Percentiles rank a stretch among this genome's conserved stretches.
Evolutionary conservation across 2,888 invertebrate genomes (phyloP).

Genomic region (Dryocosmus kuriphilus): DNA sequence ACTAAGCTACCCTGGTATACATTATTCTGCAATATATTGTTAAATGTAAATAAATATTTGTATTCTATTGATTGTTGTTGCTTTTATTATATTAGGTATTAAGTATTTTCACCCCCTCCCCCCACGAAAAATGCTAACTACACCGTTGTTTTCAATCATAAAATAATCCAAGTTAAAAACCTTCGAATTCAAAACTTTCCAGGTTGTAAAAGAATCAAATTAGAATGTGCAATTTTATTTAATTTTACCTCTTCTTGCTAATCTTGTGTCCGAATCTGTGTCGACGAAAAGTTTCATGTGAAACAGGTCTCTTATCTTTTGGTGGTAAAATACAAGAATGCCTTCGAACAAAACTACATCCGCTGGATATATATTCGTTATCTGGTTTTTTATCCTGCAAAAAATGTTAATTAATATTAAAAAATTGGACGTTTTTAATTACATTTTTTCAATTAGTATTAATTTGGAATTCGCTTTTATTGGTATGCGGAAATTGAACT

Average conservation of each 20-base stretch:
- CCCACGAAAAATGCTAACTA: too few relatives aligned
- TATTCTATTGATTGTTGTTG: too few relatives aligned
- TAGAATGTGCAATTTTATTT: background rate
- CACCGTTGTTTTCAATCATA: too few relatives aligned
- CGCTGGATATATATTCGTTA: constrained; percentile 92
- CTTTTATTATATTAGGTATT: too few relatives aligned
- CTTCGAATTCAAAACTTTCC: constrained; percentile 20
- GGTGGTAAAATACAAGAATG: constrained; percentile 98
- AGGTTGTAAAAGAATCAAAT: constrained; percentile 35
- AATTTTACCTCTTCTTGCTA: constrained; percentile 92
- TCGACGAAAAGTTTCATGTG: constrained; percentile 99
- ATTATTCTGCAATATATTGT: too few relatives aligned
- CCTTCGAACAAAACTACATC: constrained; percentile 99
- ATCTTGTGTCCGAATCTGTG: constrained; percentile 97
- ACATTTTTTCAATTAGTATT: background rate
- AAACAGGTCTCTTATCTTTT: constrained; percentile 95
- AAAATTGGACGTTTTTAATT: background rate
- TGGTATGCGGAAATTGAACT: background rate
- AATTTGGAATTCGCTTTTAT: too few relatives aligned
- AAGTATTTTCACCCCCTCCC: too few relatives aligned
- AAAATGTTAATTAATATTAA: constrained; percentile 30
- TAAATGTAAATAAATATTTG: too few relatives aligned
- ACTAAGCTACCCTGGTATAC: too few relatives aligned
- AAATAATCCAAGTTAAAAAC: too few relatives aligned
- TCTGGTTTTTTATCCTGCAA: constrained; percentile 79